Evolutionary conservation across 2,888 invertebrate genomes (phyloP).

Genomic region (Parelbella ahira): DNA sequence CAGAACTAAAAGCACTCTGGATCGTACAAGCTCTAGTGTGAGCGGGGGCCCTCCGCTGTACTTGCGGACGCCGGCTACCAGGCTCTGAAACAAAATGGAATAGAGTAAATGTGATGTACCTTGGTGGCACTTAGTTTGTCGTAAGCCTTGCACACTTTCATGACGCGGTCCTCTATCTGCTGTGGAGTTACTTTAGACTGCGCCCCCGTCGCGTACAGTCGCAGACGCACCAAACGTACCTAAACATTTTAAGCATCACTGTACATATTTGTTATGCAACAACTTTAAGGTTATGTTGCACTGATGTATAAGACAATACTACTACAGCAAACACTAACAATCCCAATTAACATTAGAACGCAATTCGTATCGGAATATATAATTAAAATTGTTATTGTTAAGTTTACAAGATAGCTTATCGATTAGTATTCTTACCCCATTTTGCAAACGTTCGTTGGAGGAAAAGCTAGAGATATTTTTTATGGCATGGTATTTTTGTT

Average conservation of each 20-base stretch:
- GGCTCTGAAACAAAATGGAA: conserved; percentile 81
- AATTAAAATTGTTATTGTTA: not conserved
- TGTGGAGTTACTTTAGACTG: conserved; percentile 79
- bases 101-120: conserved; percentile 81
- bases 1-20: conserved; percentile 96
- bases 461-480: conserved; percentile 47
- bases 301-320: not conserved
- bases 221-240: conserved; percentile 55
- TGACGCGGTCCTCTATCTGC: conserved; percentile 88
- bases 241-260: conserved; percentile 63
- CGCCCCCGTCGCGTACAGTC: conserved; percentile 53
- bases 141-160: conserved; percentile 92
- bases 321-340: not conserved
- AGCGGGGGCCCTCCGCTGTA: conserved; percentile 89
- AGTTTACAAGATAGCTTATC: conserved; percentile 38
- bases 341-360: too few relatives aligned
- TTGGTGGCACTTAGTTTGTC: conserved; percentile 93
- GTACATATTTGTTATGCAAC: conserved; percentile 77
- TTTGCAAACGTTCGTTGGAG: conserved; percentile 47
- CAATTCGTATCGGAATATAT: too few relatives aligned
- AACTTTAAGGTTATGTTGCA: conserved; percentile 64
- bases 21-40: conserved; percentile 89
- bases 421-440: conserved; percentile 56
- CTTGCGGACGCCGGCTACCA: conserved; percentile 83
- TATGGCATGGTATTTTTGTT: conserved; percentile 58